Evolutionary conservation across 2,797 vertebrate species (phyloP).

Genomic region (Clarias fuscus): DNA sequence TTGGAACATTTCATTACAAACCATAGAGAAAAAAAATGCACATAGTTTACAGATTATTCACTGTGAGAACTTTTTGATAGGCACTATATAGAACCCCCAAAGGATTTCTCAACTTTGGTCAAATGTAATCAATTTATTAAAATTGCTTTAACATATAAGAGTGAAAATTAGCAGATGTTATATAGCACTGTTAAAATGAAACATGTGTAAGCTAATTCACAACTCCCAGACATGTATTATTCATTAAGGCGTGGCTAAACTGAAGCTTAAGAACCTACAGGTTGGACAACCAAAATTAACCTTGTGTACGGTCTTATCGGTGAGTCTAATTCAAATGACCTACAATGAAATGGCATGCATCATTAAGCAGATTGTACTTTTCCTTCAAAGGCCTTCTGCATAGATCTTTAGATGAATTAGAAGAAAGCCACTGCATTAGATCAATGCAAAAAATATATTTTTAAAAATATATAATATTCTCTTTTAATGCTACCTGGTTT

Average conservation of each 20-base stretch:
- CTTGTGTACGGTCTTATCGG: too few relatives aligned
- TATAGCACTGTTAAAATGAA: neutral
- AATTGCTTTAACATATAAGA: neutral
- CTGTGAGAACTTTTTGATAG: neutral
- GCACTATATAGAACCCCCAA: neutral
- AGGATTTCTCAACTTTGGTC: neutral
- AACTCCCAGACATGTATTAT: neutral
- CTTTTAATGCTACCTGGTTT: neutral
- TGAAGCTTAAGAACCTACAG: neutral
- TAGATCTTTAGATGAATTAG: neutral
- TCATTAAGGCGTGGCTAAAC: neutral
- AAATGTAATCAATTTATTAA: neutral
- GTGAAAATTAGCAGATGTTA: neutral
- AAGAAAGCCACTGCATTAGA: neutral
- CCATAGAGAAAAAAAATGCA: neutral
- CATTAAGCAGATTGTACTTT: constrained; percentile 9
- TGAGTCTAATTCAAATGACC: neutral
- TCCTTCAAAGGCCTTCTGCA: neutral
- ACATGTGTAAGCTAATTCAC: neutral
- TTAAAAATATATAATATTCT: neutral
- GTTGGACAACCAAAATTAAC: too few relatives aligned
- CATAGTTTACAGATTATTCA: neutral
- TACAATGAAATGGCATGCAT: neutral
- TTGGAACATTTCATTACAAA: neutral
- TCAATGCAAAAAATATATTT: neutral